Base-by-base conservation (phyloP, 2,888 invertebrate species). In the Eilema griseolum region DNA sequence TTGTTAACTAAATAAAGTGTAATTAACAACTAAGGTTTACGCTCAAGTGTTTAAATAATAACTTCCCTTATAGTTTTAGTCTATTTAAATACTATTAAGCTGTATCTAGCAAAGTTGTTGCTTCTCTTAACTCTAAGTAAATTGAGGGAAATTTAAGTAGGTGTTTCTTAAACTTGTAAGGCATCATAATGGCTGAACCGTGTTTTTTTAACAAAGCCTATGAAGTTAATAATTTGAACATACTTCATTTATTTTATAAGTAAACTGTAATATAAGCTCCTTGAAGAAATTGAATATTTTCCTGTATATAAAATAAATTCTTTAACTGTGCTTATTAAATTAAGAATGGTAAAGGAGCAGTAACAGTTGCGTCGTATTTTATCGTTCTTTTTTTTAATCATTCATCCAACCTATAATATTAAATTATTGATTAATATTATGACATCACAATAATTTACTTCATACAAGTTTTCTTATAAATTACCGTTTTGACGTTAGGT, bases 1-100 rank as follows among this genome's bases (percentile, higher is more conserved):
- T 31, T 69, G 28, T 46, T 59, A 64, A 69, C 26, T 60, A 46
- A 64, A 64, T 60, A 69, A 60, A 63, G 31, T 31, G 20, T 5
- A 23, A 59, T 52, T 24, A n/a, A 56, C 37, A 41, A 46, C 16
- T 64, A 10, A 60, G 16, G 52, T 23, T 69, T 37, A 37, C 52
- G 56, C 16, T 10, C 33, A 37, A 57, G 33, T 24, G 37, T 41
- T 66, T 41, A 26, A 60, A 59, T 66, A 37, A 37, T 60, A 60
- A 61, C 10, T 61, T 31, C 26, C 46, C 24, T 33, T 37, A 52
- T 62, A 56, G n/a, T 62, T 52, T 46, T 23, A 11, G 20, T 41
- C 4, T 23, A 8, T 23, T n/a, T 56, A 33, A 61, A 56, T 56
- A 28, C 20, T 11, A 31, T 46, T n/a, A n/a, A 52, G 52, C 52